Conservation (phyloP, 2,888 invertebrate species). For the Sepiola atlantica region DNA sequence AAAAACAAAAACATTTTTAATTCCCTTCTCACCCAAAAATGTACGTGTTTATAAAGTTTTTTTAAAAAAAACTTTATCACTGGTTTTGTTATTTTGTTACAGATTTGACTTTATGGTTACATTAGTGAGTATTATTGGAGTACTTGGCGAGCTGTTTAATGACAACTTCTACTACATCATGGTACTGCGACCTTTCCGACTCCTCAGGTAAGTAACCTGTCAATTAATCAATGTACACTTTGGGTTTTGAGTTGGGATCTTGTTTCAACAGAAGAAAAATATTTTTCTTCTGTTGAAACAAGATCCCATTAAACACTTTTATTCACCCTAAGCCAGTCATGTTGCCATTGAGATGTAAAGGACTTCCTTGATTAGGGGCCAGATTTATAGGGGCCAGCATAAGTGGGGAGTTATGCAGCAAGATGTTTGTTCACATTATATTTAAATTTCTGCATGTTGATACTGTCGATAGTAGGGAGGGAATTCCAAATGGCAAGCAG, state of each 20-base stretch:
- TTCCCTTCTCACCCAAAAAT: background rate
- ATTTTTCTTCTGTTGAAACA: too few species aligned
- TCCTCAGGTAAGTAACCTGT: conserved; percentile 70
- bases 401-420: too few species aligned
- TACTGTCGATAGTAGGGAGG: too few species aligned
- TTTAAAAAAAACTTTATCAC: background rate
- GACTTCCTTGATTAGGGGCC: too few species aligned
- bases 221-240: background rate
- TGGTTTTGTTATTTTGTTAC: conserved; percentile 46
- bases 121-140: conserved; percentile 78
- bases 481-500: too few species aligned
- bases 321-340: too few species aligned
- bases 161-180: conserved; percentile 84
- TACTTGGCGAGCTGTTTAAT: conserved; percentile 80
- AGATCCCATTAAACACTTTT: too few species aligned
- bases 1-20: too few species aligned
- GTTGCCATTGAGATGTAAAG: too few species aligned
- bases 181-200: conserved; percentile 70
- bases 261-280: background rate
- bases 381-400: too few species aligned
- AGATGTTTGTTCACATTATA: too few species aligned
- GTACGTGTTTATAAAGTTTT: background rate
- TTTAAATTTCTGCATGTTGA: too few species aligned
- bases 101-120: conserved; percentile 75
- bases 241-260: background rate